Base-by-base conservation (phyloP, 2,797 vertebrate species). In the Hydrocynus forskahlii region DNA sequence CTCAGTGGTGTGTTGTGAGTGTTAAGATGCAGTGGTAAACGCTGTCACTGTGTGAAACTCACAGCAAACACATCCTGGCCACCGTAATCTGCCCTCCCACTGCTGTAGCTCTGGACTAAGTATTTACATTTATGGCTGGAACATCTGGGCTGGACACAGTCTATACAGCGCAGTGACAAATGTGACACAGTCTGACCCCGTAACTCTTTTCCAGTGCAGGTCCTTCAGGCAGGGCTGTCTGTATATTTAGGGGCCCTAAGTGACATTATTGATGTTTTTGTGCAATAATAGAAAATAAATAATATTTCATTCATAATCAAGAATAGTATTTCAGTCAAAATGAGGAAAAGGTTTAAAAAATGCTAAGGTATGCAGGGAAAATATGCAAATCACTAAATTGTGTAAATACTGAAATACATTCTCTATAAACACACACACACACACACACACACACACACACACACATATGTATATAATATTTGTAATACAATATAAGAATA, bases 41-140 rank as follows among this genome's bases (percentile, higher is more conserved):
- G 8, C 48, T 52, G 52, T 71, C 86, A 73, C 71, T 68, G 8
- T 19, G 62, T 35, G 25, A 7, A 17, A 4, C 48, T 12, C 16
- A 54, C 23, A 54, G 48, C 45, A 17, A 17, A 8, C 43, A 69
- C 69, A 71, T 25, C 68, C 45, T 52, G 45, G 12, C 45, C 45
- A 50, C 67, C 23, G 29, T 9, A 71, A 50, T 6, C 19, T 14
- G 10, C 45, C 14, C 19, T 17, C 14, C 48, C 40, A 43, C 17
- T 62, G n/a, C 1, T 62, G 23, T 19, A 75, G 17, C 52, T 75
- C 35, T 67, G 70, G 2, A 48, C 48, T 74, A 40, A 54, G 25
- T 19, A 54, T 54, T 64, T 16, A 21, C 35, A 12, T n/a, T 43
- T 71, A n/a, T 66, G 25, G 38, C 7, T 23, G 40, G 35, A 52